Conservation (phyloP, 2,888 invertebrate species). For the Dorcus parallelipipedus region DNA sequence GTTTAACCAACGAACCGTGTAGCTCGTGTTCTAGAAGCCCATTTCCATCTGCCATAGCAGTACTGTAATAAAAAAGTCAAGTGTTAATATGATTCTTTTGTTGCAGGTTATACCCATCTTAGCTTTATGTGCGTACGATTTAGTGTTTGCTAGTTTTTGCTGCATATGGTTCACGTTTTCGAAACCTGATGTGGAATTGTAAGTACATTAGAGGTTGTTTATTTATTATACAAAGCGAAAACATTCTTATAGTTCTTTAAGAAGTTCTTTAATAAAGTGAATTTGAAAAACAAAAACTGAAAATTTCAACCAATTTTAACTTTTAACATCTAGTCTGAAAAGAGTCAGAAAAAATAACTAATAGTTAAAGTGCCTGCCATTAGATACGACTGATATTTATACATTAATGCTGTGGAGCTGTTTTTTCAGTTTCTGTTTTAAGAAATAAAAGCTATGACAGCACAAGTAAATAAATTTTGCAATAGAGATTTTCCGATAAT, state of each 20-base stretch:
- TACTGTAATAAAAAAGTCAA: conserved; percentile 38
- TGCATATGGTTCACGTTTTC: conserved; percentile 12
- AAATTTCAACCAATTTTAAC: neutral
- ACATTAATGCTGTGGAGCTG: too few relatives aligned
- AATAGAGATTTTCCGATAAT: too few relatives aligned
- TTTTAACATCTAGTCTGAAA: neutral
- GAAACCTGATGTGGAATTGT: conserved; percentile 18
- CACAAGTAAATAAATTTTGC: too few relatives aligned
- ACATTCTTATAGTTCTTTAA: too few relatives aligned
- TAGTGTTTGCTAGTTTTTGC: neutral
- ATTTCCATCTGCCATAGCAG: conserved; percentile 54
- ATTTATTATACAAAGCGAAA: too few relatives aligned
- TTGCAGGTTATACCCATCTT: conserved; percentile 39
- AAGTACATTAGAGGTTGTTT: neutral
- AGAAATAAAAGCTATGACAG: too few relatives aligned
- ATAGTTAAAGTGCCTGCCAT: too few relatives aligned
- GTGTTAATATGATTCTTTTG: conserved; percentile 15
- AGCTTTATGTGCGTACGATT: conserved; percentile 23
- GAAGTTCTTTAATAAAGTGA: too few relatives aligned
- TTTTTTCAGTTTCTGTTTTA: too few relatives aligned
- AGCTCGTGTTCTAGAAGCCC: conserved; percentile 54
- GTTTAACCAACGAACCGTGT: conserved; percentile 43
- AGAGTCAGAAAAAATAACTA: too few relatives aligned
- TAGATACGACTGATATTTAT: too few relatives aligned
- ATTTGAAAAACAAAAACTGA: neutral